Conservation (phyloP, 37 sponge, comb jelly and placozoan species). For the Spongilla lacustris region DNA sequence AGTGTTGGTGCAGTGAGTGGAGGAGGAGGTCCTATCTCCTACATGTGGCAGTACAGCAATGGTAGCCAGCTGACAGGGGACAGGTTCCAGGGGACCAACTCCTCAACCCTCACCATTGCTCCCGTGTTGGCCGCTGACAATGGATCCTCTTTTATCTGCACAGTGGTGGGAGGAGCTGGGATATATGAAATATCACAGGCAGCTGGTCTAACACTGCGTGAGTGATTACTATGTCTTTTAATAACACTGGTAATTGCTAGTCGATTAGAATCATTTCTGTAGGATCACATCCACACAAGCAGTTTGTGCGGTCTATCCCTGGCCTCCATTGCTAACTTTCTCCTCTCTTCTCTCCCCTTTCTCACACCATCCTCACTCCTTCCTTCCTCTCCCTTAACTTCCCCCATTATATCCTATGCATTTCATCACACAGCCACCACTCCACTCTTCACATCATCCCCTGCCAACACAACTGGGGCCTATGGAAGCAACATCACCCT, state of each 20-base stretch:
- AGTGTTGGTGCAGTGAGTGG: neutral
- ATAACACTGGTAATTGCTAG: neutral
- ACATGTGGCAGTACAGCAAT: neutral
- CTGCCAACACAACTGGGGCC: neutral
- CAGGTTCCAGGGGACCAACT: neutral
- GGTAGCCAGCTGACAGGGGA: neutral
- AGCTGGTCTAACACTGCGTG: neutral
- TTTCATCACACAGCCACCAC: neutral
- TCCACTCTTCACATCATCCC: neutral
- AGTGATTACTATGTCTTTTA: neutral
- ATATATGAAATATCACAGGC: neutral
- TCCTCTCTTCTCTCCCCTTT: too few relatives aligned
- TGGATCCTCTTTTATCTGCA: neutral
- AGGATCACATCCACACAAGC: too few relatives aligned
- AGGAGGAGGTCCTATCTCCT: neutral
- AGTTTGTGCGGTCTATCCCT: too few relatives aligned
- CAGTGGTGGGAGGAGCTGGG: neutral
- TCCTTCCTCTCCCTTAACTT: neutral
- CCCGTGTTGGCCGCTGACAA: neutral
- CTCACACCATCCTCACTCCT: too few relatives aligned
- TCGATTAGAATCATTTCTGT: neutral
- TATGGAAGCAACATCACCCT: neutral
- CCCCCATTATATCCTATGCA: too few relatives aligned
- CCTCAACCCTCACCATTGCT: neutral
- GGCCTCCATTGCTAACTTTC: too few relatives aligned